Conservation (phyloP, 2,888 invertebrate species). For the Drosophila tripunctata region DNA sequence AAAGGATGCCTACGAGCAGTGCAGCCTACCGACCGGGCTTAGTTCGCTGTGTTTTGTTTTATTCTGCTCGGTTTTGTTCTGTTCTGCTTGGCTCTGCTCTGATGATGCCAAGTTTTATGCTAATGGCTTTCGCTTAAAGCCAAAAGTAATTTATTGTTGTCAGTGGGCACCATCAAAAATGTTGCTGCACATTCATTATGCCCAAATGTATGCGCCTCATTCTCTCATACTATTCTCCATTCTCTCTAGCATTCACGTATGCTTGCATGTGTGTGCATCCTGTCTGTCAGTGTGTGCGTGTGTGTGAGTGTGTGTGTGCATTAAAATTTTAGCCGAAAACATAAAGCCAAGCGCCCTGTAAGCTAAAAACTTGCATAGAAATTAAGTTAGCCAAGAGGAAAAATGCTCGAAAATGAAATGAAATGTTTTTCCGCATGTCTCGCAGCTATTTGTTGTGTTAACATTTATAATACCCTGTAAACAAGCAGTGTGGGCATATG, state of each 20-base stretch:
- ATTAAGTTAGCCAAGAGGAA: slow-evolving; percentile 73
- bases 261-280: slow-evolving; percentile 2
- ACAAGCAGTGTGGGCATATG: background rate
- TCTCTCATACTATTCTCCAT: background rate
- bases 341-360: slow-evolving; percentile 51
- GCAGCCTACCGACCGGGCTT: background rate
- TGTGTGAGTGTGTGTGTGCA: slow-evolving; percentile 52
- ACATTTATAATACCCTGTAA: slow-evolving; percentile 20
- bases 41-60: slow-evolving; percentile 6
- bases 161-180: slow-evolving; percentile 80
- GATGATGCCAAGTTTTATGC: slow-evolving; percentile 80
- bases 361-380: slow-evolving; percentile 70
- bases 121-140: slow-evolving; percentile 81
- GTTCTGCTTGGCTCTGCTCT: slow-evolving; percentile 25
- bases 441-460: slow-evolving; percentile 38
- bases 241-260: slow-evolving; percentile 4
- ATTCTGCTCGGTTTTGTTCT: slow-evolving; percentile 2
- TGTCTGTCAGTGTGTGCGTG: slow-evolving; percentile 7
- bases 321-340: slow-evolving; percentile 72
- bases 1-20: slow-evolving; percentile 48
- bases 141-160: slow-evolving; percentile 81
- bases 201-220: slow-evolving; percentile 57
- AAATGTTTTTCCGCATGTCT: slow-evolving; percentile 47
- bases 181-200: slow-evolving; percentile 81
- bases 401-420: slow-evolving; percentile 52